Evolutionary conservation across 92 coral and sea anemone genomes (phyloP).

Genomic region (Isaurus tuberculatus): DNA sequence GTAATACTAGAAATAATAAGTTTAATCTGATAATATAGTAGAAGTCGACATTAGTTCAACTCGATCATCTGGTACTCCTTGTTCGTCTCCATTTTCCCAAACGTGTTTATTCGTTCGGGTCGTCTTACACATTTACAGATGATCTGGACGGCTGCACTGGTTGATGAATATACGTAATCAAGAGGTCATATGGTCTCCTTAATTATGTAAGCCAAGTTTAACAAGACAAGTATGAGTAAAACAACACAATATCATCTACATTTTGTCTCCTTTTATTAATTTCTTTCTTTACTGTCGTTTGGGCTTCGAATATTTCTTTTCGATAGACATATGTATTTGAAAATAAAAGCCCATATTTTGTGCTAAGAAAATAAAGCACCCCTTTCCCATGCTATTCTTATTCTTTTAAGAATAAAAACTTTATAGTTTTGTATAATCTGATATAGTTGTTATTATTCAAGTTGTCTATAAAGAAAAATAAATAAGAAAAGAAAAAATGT

Average conservation of each 20-base stretch:
- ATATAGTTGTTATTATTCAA: too few relatives aligned
- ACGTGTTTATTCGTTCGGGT: background rate
- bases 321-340: conserved; percentile 31
- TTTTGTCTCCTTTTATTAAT: background rate
- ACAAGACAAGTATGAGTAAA: background rate
- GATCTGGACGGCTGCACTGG: too few relatives aligned
- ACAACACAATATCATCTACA: background rate
- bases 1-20: too few relatives aligned
- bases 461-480: too few relatives aligned
- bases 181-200: too few relatives aligned
- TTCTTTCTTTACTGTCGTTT: conserved; percentile 22
- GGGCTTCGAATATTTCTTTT: conserved; percentile 31
- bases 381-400: background rate
- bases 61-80: too few relatives aligned
- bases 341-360: conserved; percentile 48
- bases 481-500: too few relatives aligned
- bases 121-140: too few relatives aligned
- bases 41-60: too few relatives aligned
- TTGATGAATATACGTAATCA: too few relatives aligned
- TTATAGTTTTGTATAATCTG: background rate
- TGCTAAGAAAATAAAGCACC: conserved; percentile 43
- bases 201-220: too few relatives aligned
- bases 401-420: background rate
- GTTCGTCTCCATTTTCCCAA: background rate
- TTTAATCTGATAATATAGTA: too few relatives aligned